phyloP scores from a whole-genome alignment of 1,140 invertebrate genomes.

The Drosophila sulfurigaster region DNA sequence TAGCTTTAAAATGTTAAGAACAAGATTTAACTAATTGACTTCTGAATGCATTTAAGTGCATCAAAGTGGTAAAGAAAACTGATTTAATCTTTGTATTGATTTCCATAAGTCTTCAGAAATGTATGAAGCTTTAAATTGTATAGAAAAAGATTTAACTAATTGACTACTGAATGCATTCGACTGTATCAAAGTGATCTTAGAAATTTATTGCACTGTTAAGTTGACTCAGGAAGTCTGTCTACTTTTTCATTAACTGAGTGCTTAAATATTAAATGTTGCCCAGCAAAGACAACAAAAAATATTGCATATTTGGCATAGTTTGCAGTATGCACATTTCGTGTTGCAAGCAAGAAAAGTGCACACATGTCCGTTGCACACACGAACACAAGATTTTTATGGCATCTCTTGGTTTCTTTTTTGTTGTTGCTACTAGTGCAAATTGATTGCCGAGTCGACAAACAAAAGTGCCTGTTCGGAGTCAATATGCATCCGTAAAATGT shows the following conservation, averaged over 20 bases:
- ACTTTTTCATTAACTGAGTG: slow-evolving; percentile 18
- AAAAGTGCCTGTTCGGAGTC: slow-evolving; percentile 18
- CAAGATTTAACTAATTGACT: too few relatives aligned
- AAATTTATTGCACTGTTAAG: too few relatives aligned
- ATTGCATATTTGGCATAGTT: not conserved
- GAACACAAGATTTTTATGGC: not conserved
- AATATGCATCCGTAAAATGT: slow-evolving; percentile 18
- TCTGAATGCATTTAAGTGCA: too few relatives aligned
- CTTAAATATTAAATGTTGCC: slow-evolving; percentile 18
- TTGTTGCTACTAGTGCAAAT: slow-evolving; percentile 5
- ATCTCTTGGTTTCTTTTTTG: not conserved
- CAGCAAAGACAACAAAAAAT: not conserved
- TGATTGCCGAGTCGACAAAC: slow-evolving; percentile 30
- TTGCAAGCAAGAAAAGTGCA: slow-evolving; percentile 9
- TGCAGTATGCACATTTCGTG: slow-evolving; percentile 8
- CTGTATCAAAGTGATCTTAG: too few relatives aligned
- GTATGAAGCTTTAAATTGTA: too few relatives aligned
- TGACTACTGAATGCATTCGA: too few relatives aligned
- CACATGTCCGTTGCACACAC: slow-evolving; percentile 3
- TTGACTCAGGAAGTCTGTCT: too few relatives aligned
- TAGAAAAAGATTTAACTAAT: too few relatives aligned
- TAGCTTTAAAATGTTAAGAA: too few relatives aligned
- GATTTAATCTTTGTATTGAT: too few relatives aligned
- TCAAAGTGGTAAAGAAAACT: too few relatives aligned
- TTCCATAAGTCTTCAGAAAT: too few relatives aligned